Conservation (phyloP, 2,888 invertebrate species). For the Drosophila fulvimacula region DNA sequence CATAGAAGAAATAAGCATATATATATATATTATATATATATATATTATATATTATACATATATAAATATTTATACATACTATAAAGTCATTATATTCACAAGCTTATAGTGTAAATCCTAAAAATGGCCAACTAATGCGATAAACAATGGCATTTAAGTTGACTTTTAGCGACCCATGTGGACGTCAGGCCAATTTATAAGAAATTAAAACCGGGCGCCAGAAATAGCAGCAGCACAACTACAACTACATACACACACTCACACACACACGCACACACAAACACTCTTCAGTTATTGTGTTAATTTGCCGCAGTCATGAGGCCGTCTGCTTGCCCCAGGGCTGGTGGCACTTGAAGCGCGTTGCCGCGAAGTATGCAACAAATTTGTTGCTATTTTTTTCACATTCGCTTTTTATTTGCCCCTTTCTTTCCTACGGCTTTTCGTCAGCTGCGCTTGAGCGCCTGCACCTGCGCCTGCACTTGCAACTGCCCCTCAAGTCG, state of each 20-base stretch:
- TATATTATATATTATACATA: too few species aligned
- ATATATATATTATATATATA: background rate
- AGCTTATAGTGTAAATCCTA: constrained; percentile 29
- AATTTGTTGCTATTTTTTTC: constrained; percentile 77
- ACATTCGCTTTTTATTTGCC: constrained; percentile 58
- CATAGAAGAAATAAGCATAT: background rate
- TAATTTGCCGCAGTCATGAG: constrained; percentile 78
- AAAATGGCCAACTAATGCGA: constrained; percentile 62
- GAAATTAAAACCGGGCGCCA: constrained; percentile 45
- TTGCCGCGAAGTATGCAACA: constrained; percentile 72
- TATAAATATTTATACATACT: background rate
- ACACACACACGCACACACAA: background rate
- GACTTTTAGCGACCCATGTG: constrained; percentile 28
- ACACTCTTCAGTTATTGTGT: constrained; percentile 67
- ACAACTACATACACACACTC: constrained; percentile 1
- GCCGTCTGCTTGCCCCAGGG: constrained; percentile 19
- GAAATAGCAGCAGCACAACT: constrained; percentile 5
- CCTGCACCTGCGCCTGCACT: constrained; percentile 38
- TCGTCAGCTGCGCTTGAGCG: constrained; percentile 76
- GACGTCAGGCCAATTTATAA: constrained; percentile 58
- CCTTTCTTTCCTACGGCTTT: constrained; percentile 32
- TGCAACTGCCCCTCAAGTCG: constrained; percentile 13
- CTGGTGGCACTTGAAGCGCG: constrained; percentile 63
- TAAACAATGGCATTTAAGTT: constrained; percentile 66
- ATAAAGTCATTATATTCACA: constrained; percentile 29